phyloP scores from a whole-genome alignment of 2,797 vertebrate genomes.

The Cirrhinus mrigala region DNA sequence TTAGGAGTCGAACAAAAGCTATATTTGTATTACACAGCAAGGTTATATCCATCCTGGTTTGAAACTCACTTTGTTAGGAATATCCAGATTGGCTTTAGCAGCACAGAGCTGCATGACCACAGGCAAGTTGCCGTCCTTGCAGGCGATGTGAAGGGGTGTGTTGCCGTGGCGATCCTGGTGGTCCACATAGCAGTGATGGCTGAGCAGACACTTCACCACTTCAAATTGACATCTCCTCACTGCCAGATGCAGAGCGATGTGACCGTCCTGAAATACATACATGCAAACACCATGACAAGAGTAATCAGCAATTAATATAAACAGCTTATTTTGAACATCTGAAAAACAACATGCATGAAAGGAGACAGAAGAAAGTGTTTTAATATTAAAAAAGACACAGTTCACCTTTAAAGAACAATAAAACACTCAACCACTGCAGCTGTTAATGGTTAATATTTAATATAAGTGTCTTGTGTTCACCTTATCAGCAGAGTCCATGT shows the following conservation, averaged over 20 bases:
- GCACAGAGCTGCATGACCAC: conserved; percentile 87
- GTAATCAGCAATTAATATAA: background rate
- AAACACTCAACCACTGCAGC: background rate
- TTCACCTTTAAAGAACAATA: background rate
- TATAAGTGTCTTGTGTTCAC: conserved; percentile 67
- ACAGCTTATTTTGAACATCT: background rate
- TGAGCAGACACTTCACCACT: conserved; percentile 90
- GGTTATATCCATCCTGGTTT: background rate
- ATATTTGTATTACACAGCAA: background rate
- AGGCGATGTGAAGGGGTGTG: conserved; percentile 92
- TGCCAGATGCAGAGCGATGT: conserved; percentile 93
- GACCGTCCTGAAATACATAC: conserved; percentile 84
- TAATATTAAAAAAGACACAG: background rate
- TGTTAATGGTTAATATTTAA: background rate
- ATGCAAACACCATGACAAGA: background rate
- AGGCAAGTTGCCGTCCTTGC: conserved; percentile 92
- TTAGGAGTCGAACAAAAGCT: background rate
- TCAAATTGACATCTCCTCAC: conserved; percentile 94
- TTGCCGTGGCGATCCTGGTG: conserved; percentile 96
- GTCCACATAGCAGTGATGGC: conserved; percentile 84
- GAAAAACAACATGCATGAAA: background rate
- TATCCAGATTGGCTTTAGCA: conserved; percentile 86
- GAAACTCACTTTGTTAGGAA: conserved; percentile 89
- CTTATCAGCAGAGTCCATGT: conserved; percentile 91
- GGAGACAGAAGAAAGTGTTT: background rate